phyloP scores from a whole-genome alignment of 1,140 invertebrate genomes.

The Scaptomyza graminum region DNA sequence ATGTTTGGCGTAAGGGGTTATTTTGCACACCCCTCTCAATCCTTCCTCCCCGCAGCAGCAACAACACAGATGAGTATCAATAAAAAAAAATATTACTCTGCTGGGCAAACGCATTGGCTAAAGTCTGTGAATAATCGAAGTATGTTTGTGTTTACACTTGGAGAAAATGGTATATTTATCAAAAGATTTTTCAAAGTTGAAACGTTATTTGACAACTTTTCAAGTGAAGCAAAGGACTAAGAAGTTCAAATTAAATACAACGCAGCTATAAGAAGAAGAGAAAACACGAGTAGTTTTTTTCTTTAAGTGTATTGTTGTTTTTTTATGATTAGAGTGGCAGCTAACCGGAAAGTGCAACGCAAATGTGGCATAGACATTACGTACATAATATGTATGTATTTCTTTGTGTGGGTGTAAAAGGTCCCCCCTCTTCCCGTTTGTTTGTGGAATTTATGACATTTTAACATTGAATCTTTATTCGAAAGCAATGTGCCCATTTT shows the following conservation, averaged over 20 bases:
- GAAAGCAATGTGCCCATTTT: slow-evolving; percentile 47
- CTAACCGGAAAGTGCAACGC: slow-evolving; percentile 55
- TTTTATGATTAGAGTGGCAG: slow-evolving; percentile 56
- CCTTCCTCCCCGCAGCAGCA: slow-evolving; percentile 8
- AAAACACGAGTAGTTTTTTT: too few species aligned
- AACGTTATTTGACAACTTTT: too few species aligned
- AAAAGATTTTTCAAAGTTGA: too few species aligned
- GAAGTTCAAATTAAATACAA: too few species aligned
- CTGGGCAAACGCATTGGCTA: slow-evolving; percentile 62
- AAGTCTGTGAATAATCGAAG: slow-evolving; percentile 11
- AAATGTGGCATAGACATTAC: slow-evolving; percentile 68
- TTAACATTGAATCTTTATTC: slow-evolving; percentile 72
- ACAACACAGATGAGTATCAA: slow-evolving; percentile 51
- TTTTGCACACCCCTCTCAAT: slow-evolving; percentile 30
- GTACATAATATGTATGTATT: slow-evolving; percentile 1
- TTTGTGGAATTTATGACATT: slow-evolving; percentile 50
- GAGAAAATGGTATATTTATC: background rate
- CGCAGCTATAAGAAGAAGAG: too few species aligned
- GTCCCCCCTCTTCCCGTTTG: slow-evolving; percentile 18
- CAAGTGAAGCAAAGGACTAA: too few species aligned
- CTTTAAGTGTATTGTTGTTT: slow-evolving; percentile 9
- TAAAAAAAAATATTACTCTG: slow-evolving; percentile 73
- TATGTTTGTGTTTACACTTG: background rate
- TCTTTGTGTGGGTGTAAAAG: slow-evolving; percentile 36
- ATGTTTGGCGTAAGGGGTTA: slow-evolving; percentile 59